phyloP scores from a whole-genome alignment of 2,113 vertebrate genomes.

The Rhipidura dahli region DNA sequence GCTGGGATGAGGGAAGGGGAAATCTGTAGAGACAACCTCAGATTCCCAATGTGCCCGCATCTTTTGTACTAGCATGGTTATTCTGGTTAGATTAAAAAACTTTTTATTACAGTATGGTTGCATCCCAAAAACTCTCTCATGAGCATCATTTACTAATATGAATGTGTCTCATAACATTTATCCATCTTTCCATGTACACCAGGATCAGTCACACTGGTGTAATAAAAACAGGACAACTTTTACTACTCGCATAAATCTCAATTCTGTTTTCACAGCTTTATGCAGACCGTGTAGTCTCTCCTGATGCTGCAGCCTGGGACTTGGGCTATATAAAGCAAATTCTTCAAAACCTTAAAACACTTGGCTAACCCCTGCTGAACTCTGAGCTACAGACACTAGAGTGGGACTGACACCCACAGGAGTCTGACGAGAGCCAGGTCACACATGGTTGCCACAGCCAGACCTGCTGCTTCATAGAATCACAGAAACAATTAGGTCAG shows the following conservation, averaged over 20 bases:
- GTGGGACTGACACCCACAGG: background rate
- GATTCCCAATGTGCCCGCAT: background rate
- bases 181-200: background rate
- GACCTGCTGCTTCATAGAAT: background rate
- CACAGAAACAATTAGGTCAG: background rate
- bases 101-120: background rate
- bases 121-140: background rate
- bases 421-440: rapidly evolving
- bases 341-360: background rate
- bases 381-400: background rate
- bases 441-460: rapidly evolving
- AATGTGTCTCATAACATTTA: rapidly evolving
- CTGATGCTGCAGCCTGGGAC: background rate
- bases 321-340: background rate
- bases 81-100: background rate
- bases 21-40: background rate
- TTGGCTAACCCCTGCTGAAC: background rate
- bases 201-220: background rate
- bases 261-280: background rate
- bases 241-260: background rate
- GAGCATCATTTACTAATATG: background rate
- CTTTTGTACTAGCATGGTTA: background rate
- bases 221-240: background rate
- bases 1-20: background rate
- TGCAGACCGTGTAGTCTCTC: background rate